Evolutionary conservation across 2,113 vertebrate genomes (phyloP).

Genomic region (Australoheros scitulus): DNA sequence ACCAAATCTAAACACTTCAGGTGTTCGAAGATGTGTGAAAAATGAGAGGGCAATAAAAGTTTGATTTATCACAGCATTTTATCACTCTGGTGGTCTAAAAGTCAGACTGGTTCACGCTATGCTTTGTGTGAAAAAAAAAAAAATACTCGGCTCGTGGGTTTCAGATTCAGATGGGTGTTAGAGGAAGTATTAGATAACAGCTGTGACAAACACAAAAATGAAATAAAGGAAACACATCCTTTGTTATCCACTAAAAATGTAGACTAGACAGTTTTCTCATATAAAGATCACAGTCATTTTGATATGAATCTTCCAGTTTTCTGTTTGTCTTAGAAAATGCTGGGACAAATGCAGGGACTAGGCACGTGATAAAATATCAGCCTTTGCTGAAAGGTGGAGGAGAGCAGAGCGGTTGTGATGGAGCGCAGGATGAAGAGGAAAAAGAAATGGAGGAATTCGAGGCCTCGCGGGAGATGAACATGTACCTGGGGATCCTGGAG

Average conservation of each 20-base stretch:
- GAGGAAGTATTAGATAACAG: constrained; percentile 26
- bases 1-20: neutral
- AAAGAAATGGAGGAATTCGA: constrained; percentile 67
- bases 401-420: constrained; percentile 31
- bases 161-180: neutral
- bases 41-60: neutral
- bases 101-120: neutral
- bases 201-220: neutral
- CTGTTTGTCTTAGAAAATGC: constrained; percentile 10
- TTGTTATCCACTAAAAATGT: neutral
- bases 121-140: neutral
- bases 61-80: neutral
- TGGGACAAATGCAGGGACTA: neutral
- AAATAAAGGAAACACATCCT: neutral
- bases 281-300: neutral
- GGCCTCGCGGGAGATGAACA: constrained; percentile 48
- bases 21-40: neutral
- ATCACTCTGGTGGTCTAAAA: neutral
- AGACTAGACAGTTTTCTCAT: neutral
- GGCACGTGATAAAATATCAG: neutral
- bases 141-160: neutral
- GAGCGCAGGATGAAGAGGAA: constrained; percentile 71
- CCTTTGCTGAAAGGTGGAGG: neutral
- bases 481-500: constrained; percentile 89
- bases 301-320: neutral